phyloP scores from a whole-genome alignment of 2,113 vertebrate genomes.

The Pedionomus torquatus region DNA sequence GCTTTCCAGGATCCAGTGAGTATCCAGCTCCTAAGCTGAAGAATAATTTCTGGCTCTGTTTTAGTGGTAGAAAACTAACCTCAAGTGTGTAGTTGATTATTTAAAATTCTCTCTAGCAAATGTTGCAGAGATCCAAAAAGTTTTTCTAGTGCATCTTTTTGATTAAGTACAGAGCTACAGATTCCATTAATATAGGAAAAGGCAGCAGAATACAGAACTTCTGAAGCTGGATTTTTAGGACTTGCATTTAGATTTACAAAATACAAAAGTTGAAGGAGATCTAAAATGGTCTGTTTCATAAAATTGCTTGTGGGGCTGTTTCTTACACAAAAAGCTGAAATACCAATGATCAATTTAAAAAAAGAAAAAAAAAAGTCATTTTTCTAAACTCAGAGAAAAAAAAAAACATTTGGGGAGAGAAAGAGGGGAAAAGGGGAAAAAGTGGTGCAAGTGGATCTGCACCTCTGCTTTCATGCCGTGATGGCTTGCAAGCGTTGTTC shows the following conservation, averaged over 20 bases:
- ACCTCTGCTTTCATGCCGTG: not conserved
- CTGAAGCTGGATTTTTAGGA: not conserved
- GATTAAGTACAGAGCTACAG: not conserved
- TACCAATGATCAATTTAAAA: not conserved
- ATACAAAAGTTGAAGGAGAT: not conserved
- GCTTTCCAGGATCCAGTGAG: not conserved
- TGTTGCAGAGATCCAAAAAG: not conserved
- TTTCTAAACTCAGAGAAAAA: not conserved
- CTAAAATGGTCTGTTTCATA: not conserved
- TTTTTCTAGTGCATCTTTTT: not conserved
- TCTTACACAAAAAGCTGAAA: not conserved
- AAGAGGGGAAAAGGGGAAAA: not conserved
- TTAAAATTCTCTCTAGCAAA: not conserved
- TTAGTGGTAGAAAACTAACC: not conserved
- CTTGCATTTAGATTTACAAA: not conserved
- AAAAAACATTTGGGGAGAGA: not conserved
- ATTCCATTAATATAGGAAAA: not conserved
- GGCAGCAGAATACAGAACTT: not conserved
- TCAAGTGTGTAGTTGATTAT: not conserved
- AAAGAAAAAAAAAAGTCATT: fast-evolving
- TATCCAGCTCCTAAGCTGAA: not conserved
- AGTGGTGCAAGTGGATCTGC: not conserved
- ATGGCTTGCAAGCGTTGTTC: not conserved
- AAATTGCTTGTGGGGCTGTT: not conserved
- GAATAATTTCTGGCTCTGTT: not conserved